Conservation (phyloP, 35 echinoderm and acorn worm species). For the Nesometra sesokonis region DNA sequence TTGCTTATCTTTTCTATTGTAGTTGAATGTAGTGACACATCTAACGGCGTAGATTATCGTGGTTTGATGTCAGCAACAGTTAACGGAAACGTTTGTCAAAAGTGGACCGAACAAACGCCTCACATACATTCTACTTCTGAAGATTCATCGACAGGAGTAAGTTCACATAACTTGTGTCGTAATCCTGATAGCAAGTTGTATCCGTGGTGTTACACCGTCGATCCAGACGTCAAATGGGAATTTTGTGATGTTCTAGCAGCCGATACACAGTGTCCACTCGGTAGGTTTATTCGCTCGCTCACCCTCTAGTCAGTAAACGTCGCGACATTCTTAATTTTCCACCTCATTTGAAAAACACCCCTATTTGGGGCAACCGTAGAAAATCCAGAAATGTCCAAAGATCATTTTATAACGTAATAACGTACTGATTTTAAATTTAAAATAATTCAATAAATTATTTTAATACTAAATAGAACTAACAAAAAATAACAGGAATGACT, state of each 20-base stretch:
- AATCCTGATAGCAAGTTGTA: neutral
- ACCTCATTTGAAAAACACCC: too few species aligned
- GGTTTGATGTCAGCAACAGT: neutral
- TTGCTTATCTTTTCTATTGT: neutral
- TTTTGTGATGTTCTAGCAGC: slow-evolving; percentile 1
- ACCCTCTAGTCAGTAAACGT: too few species aligned
- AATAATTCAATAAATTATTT: too few species aligned
- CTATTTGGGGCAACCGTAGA: too few species aligned
- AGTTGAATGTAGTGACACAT: neutral
- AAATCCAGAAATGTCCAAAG: too few species aligned
- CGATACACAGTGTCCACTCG: neutral
- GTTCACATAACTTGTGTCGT: slow-evolving; percentile 11
- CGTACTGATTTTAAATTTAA: too few species aligned
- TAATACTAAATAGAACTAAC: too few species aligned
- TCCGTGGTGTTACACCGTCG: slow-evolving; percentile 13
- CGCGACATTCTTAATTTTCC: too few species aligned
- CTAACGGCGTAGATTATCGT: neutral
- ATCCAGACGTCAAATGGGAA: slow-evolving; percentile 19
- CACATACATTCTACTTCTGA: neutral
- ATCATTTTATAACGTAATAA: too few species aligned
- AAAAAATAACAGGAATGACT: too few species aligned
- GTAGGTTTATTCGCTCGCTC: too few species aligned
- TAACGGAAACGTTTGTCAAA: neutral
- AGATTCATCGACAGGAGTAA: neutral
- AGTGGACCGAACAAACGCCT: neutral